Conservation (phyloP, 2,113 vertebrate genomes). For the Dipodomys stephensi region DNA sequence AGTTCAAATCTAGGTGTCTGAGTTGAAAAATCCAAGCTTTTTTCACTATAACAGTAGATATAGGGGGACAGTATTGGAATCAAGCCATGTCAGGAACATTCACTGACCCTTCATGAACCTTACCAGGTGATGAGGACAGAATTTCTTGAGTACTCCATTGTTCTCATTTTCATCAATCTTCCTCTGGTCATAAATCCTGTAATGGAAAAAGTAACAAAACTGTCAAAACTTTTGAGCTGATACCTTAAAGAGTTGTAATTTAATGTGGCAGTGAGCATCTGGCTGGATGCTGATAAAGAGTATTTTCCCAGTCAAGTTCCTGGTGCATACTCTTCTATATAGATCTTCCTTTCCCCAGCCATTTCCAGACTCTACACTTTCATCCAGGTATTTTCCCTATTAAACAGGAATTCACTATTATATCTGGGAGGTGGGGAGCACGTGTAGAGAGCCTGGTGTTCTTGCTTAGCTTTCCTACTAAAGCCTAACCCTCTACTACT, state of each 20-base stretch:
- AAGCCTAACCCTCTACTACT: no score
- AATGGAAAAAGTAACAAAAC: background rate
- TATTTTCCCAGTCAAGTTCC: background rate
- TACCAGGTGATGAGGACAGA: conserved; percentile 96
- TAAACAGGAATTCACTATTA: background rate
- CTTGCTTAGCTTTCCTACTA: no score
- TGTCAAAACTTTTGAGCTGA: background rate
- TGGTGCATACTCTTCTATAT: background rate
- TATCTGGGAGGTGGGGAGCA: no score
- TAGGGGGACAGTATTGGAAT: background rate
- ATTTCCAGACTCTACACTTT: conserved; percentile 3
- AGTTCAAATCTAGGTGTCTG: conserved; percentile 50
- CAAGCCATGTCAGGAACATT: background rate
- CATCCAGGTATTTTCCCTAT: background rate
- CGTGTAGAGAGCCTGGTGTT: no score
- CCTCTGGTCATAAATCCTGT: conserved; percentile 97
- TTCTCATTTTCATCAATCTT: conserved; percentile 97
- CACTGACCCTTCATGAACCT: conserved; percentile 48
- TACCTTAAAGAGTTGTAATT: background rate
- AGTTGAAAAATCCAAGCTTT: conserved; percentile 47
- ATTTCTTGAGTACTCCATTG: conserved; percentile 97
- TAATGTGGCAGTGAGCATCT: background rate
- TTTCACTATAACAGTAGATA: conserved; percentile 16
- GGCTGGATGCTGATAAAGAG: background rate
- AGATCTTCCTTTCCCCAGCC: background rate